Evolutionary conservation across 2,113 vertebrate genomes (phyloP).

Genomic region (Dipodomys stephensi): DNA sequence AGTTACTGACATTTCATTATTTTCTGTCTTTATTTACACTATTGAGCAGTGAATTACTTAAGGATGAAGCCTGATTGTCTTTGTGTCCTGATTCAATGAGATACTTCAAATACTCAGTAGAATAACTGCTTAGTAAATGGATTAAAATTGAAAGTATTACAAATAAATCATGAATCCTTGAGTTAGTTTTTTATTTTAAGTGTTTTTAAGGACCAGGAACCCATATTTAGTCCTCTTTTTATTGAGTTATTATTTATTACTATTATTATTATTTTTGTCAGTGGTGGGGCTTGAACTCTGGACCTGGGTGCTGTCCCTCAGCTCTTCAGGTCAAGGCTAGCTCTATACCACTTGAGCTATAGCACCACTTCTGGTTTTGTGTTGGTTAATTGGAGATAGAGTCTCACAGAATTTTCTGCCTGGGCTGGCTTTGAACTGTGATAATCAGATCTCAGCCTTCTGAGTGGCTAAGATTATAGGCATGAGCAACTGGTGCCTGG

Average conservation of each 20-base stretch:
- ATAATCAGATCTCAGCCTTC: too few species aligned
- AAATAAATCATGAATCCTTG: neutral
- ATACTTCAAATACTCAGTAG: neutral
- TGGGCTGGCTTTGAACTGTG: too few species aligned
- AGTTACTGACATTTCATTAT: neutral
- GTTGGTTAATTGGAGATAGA: too few species aligned
- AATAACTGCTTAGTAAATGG: constrained; percentile 47
- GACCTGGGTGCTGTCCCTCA: too few species aligned
- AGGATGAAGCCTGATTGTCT: neutral
- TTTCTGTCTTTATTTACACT: neutral
- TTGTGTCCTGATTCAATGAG: neutral
- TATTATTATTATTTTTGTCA: too few species aligned
- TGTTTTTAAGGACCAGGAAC: neutral
- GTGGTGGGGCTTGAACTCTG: neutral
- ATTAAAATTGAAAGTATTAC: constrained; percentile 45
- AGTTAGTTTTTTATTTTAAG: constrained; percentile 48
- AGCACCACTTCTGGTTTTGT: too few species aligned
- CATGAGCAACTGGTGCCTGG: too few species aligned
- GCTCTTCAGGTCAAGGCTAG: too few species aligned
- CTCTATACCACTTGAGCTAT: too few species aligned
- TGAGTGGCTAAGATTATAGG: too few species aligned
- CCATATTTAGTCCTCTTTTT: neutral
- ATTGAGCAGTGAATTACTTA: constrained; percentile 6
- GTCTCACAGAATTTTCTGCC: too few species aligned
- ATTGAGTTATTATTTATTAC: too few species aligned